These are phyloP conservation scores for Sminthurinus signatus DNA, from an alignment of 1,140 invertebrate genomes.

Conservation along the genomic window DNA sequence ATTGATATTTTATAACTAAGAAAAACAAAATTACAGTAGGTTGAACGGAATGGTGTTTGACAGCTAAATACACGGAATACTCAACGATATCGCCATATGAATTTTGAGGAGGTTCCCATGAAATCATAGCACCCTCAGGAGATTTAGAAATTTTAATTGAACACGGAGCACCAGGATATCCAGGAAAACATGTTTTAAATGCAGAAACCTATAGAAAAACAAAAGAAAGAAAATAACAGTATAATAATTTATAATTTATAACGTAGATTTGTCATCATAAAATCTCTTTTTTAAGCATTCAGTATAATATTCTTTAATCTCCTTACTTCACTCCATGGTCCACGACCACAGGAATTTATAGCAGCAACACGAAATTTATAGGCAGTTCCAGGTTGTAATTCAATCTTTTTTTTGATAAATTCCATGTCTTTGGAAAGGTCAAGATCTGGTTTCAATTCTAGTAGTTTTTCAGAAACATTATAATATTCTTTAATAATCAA, in stretches of 20 bases:
- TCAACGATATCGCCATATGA: constrained; percentile 88
- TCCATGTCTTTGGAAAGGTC: constrained; percentile 10
- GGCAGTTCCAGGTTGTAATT: constrained; percentile 86
- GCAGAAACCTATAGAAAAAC: constrained; percentile 60
- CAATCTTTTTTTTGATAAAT: constrained; percentile 54
- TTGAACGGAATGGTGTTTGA: background rate
- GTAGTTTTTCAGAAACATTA: constrained; percentile 2
- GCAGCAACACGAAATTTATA: constrained; percentile 95
- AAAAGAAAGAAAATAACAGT: too few species aligned
- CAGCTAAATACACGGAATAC: constrained; percentile 95
- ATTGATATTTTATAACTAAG: too few species aligned
- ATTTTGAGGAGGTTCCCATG: constrained; percentile 93
- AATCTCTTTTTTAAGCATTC: background rate
- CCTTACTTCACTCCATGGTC: constrained; percentile 88
- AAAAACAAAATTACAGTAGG: too few species aligned
- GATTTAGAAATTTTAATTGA: constrained; percentile 97
- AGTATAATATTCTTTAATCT: background rate
- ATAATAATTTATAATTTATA: too few species aligned
- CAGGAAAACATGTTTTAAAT: constrained; percentile 90
- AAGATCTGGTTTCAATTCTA: background rate
- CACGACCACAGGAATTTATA: constrained; percentile 86
- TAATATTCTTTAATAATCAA: constrained; percentile 5
- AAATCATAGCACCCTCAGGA: constrained; percentile 85
- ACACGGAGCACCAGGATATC: constrained; percentile 90
- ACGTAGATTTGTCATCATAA: background rate